Evolutionary conservation across 2,113 vertebrate genomes (phyloP), one percentile per base, ranked within the genome.

Genomic region (Aramus guarauna): DNA sequence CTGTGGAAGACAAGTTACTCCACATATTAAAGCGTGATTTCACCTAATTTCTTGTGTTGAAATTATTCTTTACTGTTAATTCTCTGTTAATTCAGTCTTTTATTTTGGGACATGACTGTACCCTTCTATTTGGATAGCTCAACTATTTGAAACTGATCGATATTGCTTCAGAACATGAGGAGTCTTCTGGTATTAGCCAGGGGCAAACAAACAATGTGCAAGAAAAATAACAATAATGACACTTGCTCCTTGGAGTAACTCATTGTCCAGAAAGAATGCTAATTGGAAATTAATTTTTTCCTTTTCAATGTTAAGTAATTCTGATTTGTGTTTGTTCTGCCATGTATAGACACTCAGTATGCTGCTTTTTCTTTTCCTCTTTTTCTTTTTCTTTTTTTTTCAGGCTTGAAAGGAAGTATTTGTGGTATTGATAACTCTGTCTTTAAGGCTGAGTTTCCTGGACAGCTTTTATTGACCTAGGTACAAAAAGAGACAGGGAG

Each of bases 341-440:
- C n/a, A 63, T 0, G 0, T 55, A 53, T 6, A 47, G 24, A 56
- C 2, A 32, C 5, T 17, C 7, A 5, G 2, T 32, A 32, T 27
- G 26, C 9, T 92, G 22, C 11, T 6, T 5, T 41, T 53, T 29
- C 39, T 48, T 53, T 53, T 39, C 12, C 39, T 39, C 12, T 39
- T 41, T 11, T 41, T 41, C 12, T 41, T 11, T 41, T 41, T 41
- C 9, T 10, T 41, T 41, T 41, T 66, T 88, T 73, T 74, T 74
- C 30, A 78, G 32, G 3, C 8, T 75, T 85, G 34, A 72, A 64
- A 73, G 12, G 23, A 75, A 76, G 11, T 45, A 43, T 45, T 68
- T 88, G 9, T 39, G 34, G 2, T 80, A n/a, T 47, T 56, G 20
- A 16, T 68, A 67, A 29, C 30, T 45, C 17, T 77, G 16, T 37